Evolutionary conservation across 2,797 vertebrate species (phyloP).

Genomic region (Perodicticus potto): DNA sequence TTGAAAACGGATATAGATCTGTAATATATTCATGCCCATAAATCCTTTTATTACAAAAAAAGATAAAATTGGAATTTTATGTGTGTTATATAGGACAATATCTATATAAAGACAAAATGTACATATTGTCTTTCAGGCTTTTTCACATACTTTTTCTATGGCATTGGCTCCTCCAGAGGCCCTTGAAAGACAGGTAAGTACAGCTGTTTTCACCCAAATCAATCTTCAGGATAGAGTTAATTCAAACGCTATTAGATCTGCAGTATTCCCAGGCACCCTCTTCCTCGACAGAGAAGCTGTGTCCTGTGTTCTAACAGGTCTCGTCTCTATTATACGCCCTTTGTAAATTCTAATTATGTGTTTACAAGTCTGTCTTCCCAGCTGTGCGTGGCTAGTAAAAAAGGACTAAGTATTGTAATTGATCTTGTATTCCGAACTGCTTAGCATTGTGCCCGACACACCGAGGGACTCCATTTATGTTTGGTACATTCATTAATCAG

Average conservation of each 20-base stretch:
- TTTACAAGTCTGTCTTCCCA: not conserved
- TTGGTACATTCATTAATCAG: not conserved
- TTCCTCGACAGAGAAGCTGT: not conserved
- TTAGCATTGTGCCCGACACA: not conserved
- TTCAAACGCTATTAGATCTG: not conserved
- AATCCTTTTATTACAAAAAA: not conserved
- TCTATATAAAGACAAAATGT: not conserved
- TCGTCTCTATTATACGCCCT: not conserved
- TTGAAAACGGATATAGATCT: not conserved
- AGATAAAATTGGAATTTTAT: not conserved
- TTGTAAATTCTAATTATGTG: not conserved
- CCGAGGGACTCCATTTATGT: not conserved
- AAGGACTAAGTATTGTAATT: not conserved
- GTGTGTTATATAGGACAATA: accelerated
- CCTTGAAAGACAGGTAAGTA: not conserved
- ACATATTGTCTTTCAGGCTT: not conserved
- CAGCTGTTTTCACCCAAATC: not conserved
- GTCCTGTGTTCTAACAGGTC: too few relatives aligned
- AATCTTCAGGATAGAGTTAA: not conserved
- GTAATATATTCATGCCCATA: too few relatives aligned
- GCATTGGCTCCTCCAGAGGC: accelerated
- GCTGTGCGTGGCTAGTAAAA: not conserved
- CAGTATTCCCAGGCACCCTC: too few relatives aligned
- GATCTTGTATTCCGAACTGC: not conserved
- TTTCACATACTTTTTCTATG: not conserved